phyloP scores from a whole-genome alignment of 2,888 invertebrate genomes.

The Drosophila suboccidentalis region DNA sequence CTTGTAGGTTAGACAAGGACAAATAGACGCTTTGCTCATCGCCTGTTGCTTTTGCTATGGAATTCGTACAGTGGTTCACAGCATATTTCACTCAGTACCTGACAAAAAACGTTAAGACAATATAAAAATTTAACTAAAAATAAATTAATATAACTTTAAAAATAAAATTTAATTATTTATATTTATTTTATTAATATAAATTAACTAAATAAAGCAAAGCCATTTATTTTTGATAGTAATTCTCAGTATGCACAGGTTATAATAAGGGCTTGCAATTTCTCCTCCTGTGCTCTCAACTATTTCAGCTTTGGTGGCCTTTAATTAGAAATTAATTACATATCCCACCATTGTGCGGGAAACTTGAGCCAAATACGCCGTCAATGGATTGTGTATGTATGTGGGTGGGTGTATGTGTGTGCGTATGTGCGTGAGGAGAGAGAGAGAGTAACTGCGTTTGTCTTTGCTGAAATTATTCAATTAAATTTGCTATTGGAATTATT shows the following conservation, averaged over 20 bases:
- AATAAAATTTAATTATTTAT: no score
- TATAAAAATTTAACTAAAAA: not conserved
- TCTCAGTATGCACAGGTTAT: not conserved
- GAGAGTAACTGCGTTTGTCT: not conserved
- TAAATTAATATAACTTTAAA: not conserved
- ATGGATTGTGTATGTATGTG: constrained; percentile 3
- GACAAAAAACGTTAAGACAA: not conserved
- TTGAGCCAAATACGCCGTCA: constrained; percentile 2
- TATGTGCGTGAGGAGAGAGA: not conserved
- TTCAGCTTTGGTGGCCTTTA: constrained; percentile 50
- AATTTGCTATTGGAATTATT: no score
- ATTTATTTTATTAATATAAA: no score
- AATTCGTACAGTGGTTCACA: not conserved
- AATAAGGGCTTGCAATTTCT: constrained; percentile 2
- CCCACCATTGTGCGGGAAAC: constrained; percentile 17
- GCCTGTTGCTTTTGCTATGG: not conserved
- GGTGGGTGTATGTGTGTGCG: not conserved
- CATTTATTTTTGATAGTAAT: not conserved
- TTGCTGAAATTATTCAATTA: not conserved
- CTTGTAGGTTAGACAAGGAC: not conserved
- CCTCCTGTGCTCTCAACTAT: constrained; percentile 15
- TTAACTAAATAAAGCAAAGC: no score
- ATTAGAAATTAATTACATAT: constrained; percentile 59
- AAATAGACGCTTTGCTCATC: not conserved
- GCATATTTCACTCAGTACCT: not conserved